Conservation (phyloP, 2,888 invertebrate genomes). For the Troides aeacus region DNA sequence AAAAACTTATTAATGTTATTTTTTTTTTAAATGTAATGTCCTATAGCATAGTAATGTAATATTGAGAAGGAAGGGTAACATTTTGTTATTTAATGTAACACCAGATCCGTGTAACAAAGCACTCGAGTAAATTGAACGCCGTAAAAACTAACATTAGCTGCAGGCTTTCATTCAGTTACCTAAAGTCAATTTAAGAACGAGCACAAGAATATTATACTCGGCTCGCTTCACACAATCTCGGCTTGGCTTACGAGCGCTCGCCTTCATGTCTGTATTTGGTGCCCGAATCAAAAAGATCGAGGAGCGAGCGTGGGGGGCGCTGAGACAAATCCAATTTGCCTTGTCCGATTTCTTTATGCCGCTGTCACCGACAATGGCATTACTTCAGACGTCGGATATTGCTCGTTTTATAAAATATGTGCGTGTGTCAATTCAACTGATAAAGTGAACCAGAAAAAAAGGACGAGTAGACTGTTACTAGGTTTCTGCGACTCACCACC, state of each 20-base stretch:
- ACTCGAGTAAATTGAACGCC: constrained; percentile 4
- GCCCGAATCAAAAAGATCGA: constrained; percentile 28
- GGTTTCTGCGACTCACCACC: no score
- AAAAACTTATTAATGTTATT: no score
- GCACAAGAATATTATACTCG: constrained; percentile 28
- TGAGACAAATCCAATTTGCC: constrained; percentile 32
- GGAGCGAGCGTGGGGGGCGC: constrained; percentile 24
- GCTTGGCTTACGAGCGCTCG: constrained; percentile 27
- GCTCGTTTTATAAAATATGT: constrained; percentile 10
- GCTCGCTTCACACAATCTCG: constrained; percentile 26
- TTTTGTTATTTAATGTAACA: neutral
- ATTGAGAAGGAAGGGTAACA: neutral
- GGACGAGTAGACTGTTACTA: no score
- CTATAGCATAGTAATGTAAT: no score
- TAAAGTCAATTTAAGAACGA: constrained; percentile 27
- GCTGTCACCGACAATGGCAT: constrained; percentile 28
- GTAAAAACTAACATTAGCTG: constrained; percentile 21
- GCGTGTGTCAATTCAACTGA: neutral
- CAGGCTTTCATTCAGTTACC: constrained; percentile 13
- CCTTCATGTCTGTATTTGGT: constrained; percentile 22
- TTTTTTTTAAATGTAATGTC: no score
- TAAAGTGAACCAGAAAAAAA: no score
- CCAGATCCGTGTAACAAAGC: neutral
- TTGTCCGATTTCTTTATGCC: constrained; percentile 30
- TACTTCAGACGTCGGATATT: constrained; percentile 14